Evolutionary conservation across 2,797 vertebrate genomes (phyloP), one percentile per base, ranked within the genome.

Genomic region (Alectoris magna): DNA sequence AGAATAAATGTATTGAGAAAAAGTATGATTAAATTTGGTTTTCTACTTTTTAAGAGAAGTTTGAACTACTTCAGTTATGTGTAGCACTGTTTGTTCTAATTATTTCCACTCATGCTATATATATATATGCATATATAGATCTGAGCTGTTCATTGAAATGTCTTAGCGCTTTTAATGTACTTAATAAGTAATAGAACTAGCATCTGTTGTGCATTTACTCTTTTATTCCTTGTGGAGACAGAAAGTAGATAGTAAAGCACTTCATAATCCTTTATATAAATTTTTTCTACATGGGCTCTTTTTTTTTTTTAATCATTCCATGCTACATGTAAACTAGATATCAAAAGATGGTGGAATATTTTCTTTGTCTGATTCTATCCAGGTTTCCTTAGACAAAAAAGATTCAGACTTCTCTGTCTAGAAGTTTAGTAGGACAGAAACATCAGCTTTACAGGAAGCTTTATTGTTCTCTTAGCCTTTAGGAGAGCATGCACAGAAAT

Each of bases 271-370:
- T 75, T 56, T 3, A 1, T 63, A 31, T 38, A 3, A 21, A 24
- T 48, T 48, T 1, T 1, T 0, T 46, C 4, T 4, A 2, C 0
- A 0, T 9, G 63, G 18, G 34, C 0, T 12, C 44, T n/a, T 41
- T 41, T 41, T 41, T 41, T 6, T 11, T 27, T 75, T 79, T 41
- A 21, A 26, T 41, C 73, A 14, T 29, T 82, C 31, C 2, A 14
- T 27, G 21, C 12, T 48, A 4, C 3, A 0, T n/a, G 18, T 41
- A 56, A 72, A 18, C 29, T 84, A 8, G 48, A 86, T 81, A 69
- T 49, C 17, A 53, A 71, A 77, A 53, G 7, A 23, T 29, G 9
- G 16, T 9, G 14, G 13, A 59, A 24, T 39, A 64, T 34, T 76
- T 81, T 44, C 44, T 89, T 6, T 55, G 9, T 41, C 39, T 44